Conservation (phyloP, 2,888 invertebrate genomes). For the Sussaba pulchella region DNA sequence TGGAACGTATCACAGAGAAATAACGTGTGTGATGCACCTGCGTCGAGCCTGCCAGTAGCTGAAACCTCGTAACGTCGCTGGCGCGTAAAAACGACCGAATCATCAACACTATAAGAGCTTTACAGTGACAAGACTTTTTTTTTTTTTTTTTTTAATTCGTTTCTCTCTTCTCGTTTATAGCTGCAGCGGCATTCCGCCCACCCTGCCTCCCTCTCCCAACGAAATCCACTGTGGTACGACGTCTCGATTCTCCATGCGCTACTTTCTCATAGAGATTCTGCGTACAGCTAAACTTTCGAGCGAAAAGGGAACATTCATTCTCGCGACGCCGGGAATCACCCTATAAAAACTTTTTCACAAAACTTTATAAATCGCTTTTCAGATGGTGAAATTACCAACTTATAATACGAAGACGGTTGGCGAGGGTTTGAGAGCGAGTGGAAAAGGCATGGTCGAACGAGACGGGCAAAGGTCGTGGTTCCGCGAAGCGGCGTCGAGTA, state of each 20-base stretch:
- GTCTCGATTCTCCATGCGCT: conserved; percentile 36
- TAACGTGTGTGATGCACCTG: background rate
- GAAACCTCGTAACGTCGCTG: background rate
- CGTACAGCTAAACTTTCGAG: conserved; percentile 64
- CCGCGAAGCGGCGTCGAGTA: no score
- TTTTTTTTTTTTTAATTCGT: conserved; percentile 29
- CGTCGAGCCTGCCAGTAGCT: background rate
- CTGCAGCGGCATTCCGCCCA: background rate
- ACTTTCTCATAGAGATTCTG: conserved; percentile 60
- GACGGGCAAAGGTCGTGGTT: conserved; percentile 26
- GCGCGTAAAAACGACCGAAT: conserved; percentile 21
- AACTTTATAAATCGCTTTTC: conserved; percentile 68
- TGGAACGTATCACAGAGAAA: no score
- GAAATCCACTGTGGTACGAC: background rate
- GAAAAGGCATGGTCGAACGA: conserved; percentile 2
- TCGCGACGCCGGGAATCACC: conserved; percentile 65
- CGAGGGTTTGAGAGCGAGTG: conserved; percentile 21
- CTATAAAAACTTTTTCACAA: conserved; percentile 66
- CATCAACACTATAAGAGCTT: conserved; percentile 37
- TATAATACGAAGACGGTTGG: conserved; percentile 60
- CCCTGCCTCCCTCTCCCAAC: background rate
- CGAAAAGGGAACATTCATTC: conserved; percentile 68
- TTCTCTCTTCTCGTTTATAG: conserved; percentile 26
- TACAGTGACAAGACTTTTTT: conserved; percentile 24
- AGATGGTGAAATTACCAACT: conserved; percentile 67